Conservation (phyloP, 2,888 invertebrate genomes). For the Noctua fimbriata region DNA sequence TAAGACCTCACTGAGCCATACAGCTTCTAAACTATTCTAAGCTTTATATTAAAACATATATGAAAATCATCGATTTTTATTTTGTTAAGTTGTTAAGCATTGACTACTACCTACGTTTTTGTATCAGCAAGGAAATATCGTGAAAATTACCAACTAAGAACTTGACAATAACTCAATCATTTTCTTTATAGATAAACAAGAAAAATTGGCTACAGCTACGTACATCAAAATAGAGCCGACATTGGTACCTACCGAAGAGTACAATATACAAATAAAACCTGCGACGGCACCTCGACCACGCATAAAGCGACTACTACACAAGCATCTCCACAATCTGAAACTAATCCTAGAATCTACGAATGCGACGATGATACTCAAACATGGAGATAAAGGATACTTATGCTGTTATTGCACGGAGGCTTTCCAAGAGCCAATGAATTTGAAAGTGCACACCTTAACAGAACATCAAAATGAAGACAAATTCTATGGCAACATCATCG, state of each 20-base stretch:
- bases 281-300: constrained; percentile 18
- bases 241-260: background rate
- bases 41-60: background rate
- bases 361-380: constrained; percentile 39
- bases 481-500: constrained; percentile 35
- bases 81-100: background rate
- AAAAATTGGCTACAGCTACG: constrained; percentile 3
- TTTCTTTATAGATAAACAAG: constrained; percentile 54
- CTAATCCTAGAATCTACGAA: constrained; percentile 45
- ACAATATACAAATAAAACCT: background rate
- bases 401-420: constrained; percentile 74
- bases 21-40: background rate
- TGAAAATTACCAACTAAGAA: background rate
- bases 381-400: constrained; percentile 71
- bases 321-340: constrained; percentile 50
- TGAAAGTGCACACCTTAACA: constrained; percentile 74
- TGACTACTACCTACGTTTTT: background rate
- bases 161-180: constrained; percentile 42
- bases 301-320: constrained; percentile 19
- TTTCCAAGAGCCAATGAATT: constrained; percentile 70
- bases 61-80: background rate
- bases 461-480: constrained; percentile 29
- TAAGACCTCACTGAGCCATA: background rate
- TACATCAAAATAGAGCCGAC: constrained; percentile 11
- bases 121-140: background rate